Percentiles rank a stretch among this genome's conserved stretches.
phyloP scores from a whole-genome alignment of 2,888 invertebrate genomes.

The Ophion obscuratus region DNA sequence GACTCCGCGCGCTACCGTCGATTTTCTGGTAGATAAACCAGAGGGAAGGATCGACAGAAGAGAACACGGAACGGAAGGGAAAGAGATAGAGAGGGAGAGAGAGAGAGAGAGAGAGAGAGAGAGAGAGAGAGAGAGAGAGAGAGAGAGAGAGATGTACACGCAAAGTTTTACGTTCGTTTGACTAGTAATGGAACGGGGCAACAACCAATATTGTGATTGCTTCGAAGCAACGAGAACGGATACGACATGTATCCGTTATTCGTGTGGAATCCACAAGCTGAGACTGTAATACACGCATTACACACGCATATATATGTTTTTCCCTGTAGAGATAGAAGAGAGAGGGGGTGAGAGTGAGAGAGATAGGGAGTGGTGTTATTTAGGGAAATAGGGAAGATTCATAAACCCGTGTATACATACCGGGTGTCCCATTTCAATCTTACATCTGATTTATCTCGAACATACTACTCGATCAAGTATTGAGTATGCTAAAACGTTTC shows the following conservation, averaged over 20 bases:
- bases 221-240: conserved; percentile 49
- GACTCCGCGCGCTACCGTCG: conserved; percentile 11
- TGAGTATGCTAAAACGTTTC: too few relatives aligned
- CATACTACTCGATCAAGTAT: too few relatives aligned
- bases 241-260: conserved; percentile 47
- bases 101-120: not conserved
- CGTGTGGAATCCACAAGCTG: conserved; percentile 48
- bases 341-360: not conserved
- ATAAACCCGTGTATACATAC: too few relatives aligned
- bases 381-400: too few relatives aligned
- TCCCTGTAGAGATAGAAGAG: conserved; percentile 10
- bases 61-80: not conserved
- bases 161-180: conserved; percentile 54
- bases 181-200: conserved; percentile 61
- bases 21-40: conserved; percentile 43
- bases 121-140: conserved; percentile 19
- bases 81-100: conserved; percentile 5
- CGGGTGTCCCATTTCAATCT: too few relatives aligned
- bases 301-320: conserved; percentile 17
- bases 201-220: conserved; percentile 68
- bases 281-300: conserved; percentile 56
- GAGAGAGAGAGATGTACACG: conserved; percentile 3
- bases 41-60: conserved; percentile 15
- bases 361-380: not conserved
- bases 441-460: too few relatives aligned